Evolutionary conservation across 2,113 vertebrate species (phyloP), one percentile per base, ranked within the genome.

Genomic region (Arothron firmamentum): DNA sequence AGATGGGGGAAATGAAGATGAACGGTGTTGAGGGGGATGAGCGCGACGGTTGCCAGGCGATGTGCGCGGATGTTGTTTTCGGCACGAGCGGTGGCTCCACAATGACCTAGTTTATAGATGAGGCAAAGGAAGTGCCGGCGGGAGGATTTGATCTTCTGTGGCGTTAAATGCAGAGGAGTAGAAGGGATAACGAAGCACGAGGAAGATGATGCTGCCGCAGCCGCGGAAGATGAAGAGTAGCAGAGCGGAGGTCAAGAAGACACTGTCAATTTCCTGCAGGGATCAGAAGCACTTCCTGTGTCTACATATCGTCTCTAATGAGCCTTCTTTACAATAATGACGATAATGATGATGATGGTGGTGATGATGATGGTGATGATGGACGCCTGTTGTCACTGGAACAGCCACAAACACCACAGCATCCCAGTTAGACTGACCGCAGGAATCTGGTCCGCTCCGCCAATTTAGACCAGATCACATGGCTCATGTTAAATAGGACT

Each of bases 21-120:
- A 57, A 71, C 60, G 47, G 42, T 9, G 34, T 38, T 18, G 38
- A 34, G 62, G 65, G 43, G 16, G 51, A 43, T 38, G 51, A 70
- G 17, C 20, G 14, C 6, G 13, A 50, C 19, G 54, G 78, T 80
- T 84, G 75, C 72, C 78, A 83, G 76, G 79, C 74, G 4, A 84
- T 79, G 42, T 21, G 68, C 53, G 70, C 64, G 70, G 65, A 79
- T 83, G 77, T 85, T 75, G 85, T 68, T 75, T 76, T 77, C 75
- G 75, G 81, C 58, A 79, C 80, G 78, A 87, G 72, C 70, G 65
- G 66, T 51, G 20, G 77, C 72, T 85, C 74, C 87, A 84, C 81
- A 85, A 72, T 92, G 91, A 91, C 91, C 91, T 88, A 91, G 71
- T 83, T 70, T 78, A 78, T 64, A 2, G 19, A 73, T 75, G 68